Conservation (phyloP, 2,797 vertebrate genomes). For the Sebastes hopkinsi region DNA sequence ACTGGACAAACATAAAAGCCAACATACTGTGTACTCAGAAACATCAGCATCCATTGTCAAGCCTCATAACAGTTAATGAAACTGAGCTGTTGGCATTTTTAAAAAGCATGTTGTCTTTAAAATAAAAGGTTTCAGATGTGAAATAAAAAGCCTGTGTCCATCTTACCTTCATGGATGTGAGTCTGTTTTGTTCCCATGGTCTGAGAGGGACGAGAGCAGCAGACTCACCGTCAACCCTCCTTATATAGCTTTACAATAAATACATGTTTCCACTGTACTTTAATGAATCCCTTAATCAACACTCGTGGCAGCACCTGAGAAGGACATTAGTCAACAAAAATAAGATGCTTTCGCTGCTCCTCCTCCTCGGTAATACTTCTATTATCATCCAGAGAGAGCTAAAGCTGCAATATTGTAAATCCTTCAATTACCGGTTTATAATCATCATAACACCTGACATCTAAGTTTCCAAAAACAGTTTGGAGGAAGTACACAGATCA, state of each 20-base stretch:
- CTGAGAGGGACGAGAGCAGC: conserved; percentile 17
- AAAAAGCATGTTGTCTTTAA: background rate
- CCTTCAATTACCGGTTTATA: conserved; percentile 66
- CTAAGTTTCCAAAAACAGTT: conserved; percentile 52
- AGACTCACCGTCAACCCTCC: conserved; percentile 17
- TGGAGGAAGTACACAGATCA: conserved; percentile 23
- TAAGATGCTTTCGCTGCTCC: conserved; percentile 58
- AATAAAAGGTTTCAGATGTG: background rate
- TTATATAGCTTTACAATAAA: conserved; percentile 68
- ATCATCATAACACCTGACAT: conserved; percentile 60
- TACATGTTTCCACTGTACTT: conserved; percentile 45
- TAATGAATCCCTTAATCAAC: conserved; percentile 58
- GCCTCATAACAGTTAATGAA: background rate
- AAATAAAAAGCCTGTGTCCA: background rate
- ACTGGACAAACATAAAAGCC: background rate
- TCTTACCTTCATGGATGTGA: conserved; percentile 64
- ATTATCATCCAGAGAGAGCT: conserved; percentile 64
- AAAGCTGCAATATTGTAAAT: conserved; percentile 72
- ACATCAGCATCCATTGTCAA: background rate
- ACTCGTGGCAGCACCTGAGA: conserved; percentile 39
- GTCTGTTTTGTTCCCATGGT: conserved; percentile 66
- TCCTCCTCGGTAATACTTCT: conserved; percentile 42
- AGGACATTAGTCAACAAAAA: conserved; percentile 76
- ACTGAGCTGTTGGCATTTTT: background rate
- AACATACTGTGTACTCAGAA: background rate